Evolutionary conservation across 2,797 vertebrate genomes (phyloP), one percentile per base, ranked within the genome.

Genomic region (Percopsis omiscomaycus): DNA sequence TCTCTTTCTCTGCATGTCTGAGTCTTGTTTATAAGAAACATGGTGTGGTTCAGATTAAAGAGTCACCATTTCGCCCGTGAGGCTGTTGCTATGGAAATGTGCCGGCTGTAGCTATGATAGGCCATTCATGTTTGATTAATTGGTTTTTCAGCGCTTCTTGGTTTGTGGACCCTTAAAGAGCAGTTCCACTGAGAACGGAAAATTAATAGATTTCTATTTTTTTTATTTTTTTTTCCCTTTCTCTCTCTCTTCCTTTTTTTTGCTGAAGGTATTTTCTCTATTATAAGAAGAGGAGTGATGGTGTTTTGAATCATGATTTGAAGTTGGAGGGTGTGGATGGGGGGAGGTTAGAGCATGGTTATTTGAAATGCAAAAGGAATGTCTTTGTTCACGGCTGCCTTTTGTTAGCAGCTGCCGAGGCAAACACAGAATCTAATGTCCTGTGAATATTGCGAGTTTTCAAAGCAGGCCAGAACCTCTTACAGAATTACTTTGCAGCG

Each of bases 121-220:
- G 87, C 91, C 87, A 92, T 93, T 93, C 91, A 89, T 91, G 89
- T 93, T 93, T 94, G 92, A 93, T 94, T 93, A 92, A 93, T 93
- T 93, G 91, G 83, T 93, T 93, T 92, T 92, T 92, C 89, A 91
- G 88, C 91, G 90, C 89, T 90, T 90, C 88, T 89, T 90, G 90
- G 88, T 89, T 92, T 84, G 88, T 88, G 88, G 86, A 86, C 89
- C 86, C 90, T 90, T 90, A 90, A 92, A 93, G 89, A 92, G 89
- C 87, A 90, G 87, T 85, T 88, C 88, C 80, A 86, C 83, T 71
- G 84, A 90, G 92, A 92, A 91, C 90, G 84, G 86, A 89, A 89
- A 91, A 89, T 92, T 86, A 92, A 92, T 92, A 86, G 84, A 91
- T 92, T 92, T 89, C 78, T 85, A 78, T 87, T 88, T 37, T 50